Evolutionary conservation across 2,888 invertebrate genomes (phyloP), one percentile per base, ranked within the genome.

Genomic region (Ligdia adustata): DNA sequence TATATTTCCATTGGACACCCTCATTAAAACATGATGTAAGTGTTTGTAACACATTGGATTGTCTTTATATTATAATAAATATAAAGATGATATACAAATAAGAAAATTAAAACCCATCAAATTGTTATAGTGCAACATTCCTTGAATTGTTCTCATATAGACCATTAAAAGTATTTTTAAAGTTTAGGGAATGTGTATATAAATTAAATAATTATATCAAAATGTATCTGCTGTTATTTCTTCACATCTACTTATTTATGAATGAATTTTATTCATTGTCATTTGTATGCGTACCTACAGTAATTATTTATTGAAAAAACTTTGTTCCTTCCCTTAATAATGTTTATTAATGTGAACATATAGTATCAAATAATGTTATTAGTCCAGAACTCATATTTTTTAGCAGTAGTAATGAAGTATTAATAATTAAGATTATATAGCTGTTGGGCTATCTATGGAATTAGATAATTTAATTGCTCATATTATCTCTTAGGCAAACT

Each of bases 151-250:
- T 66, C 63, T 63, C 64, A 65, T 59, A 62, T 66, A 62, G 66
- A 41, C 55, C 54, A 45, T 41, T 55, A 55, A 60, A 63, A 64
- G 60, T 68, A 57, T 63, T 64, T 62, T 61, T 60, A 58, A 71
- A 67, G 64, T 72, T 61, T 79, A 79, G 80, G 87, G 86, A 82
- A 86, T 87, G 87, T 87, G 87, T 83, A 87, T 69, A 83, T 85
- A 80, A 73, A 84, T 82, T 82, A 85, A 83, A 82, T 72, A 79
- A 73, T 74, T 73, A 68, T 72, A 73, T 71, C 70, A 66, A 69
- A 62, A 43, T 54, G 31, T 43, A 44, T 59, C 48, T 66, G 46
- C 66, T 64, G 63, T 66, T 66, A 61, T 52, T 55, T 57, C 47
- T 46, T 41, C 20, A 47, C 38, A 42, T 18, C 34, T 40, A 22